Percentiles rank a stretch among this genome's conserved stretches.
Evolutionary conservation across 1,140 invertebrate species (phyloP).

Genomic region (Yoshiicerus persimilis): DNA sequence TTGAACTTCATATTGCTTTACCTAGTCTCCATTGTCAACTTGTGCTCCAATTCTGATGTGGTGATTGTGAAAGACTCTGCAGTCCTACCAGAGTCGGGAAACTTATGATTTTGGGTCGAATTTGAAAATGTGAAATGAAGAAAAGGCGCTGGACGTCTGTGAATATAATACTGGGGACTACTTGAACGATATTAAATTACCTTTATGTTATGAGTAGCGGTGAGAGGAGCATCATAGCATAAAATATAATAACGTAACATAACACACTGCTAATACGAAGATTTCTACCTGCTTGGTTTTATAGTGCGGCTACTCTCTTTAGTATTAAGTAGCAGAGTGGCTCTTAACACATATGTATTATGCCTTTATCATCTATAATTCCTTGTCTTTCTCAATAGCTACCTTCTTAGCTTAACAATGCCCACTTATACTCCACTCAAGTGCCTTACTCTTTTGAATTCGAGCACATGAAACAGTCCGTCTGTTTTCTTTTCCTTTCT

Average conservation of each 20-base stretch:
- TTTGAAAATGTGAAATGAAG: background rate
- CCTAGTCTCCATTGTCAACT: background rate
- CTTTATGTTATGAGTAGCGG: background rate
- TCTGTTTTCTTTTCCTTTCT: background rate
- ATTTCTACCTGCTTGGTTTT: background rate
- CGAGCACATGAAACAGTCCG: background rate
- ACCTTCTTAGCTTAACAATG: background rate
- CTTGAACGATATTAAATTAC: conserved; percentile 10
- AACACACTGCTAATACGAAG: background rate
- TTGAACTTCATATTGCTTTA: background rate
- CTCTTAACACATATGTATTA: background rate
- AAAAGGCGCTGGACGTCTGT: background rate
- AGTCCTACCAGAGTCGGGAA: background rate
- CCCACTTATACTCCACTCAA: background rate
- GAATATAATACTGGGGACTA: background rate
- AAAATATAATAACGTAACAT: conserved; percentile 9
- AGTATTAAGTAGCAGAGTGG: background rate
- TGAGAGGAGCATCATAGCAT: conserved; percentile 11
- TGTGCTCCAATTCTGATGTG: background rate
- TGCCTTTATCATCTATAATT: background rate
- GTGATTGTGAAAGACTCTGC: background rate
- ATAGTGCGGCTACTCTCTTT: no score
- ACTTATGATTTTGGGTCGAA: background rate
- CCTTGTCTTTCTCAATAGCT: background rate
- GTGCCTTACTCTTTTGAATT: background rate